Conservation (phyloP, 2,888 invertebrate genomes). For the Clunio marinus region DNA sequence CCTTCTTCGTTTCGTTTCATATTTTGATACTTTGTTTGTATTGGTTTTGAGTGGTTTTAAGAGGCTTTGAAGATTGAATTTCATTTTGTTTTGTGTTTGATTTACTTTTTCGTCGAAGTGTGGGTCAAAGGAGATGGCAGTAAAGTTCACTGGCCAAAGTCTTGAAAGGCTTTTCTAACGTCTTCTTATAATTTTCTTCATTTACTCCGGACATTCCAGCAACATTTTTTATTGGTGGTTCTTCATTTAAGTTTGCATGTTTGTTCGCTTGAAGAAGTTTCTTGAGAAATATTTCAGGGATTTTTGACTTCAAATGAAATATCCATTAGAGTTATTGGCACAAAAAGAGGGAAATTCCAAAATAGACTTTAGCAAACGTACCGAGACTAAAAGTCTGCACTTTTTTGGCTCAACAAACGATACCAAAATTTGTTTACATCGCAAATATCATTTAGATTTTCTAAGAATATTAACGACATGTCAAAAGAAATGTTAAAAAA, state of each 20-base stretch:
- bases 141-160: conserved; percentile 9
- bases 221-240: no score
- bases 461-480: no score
- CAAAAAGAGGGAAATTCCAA: background rate
- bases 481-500: no score
- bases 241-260: background rate
- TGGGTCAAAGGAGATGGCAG: background rate
- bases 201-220: background rate
- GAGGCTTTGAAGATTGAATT: background rate
- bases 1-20: no score
- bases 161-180: background rate
- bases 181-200: background rate
- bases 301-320: conserved; percentile 1
- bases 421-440: no score
- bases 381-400: no score
- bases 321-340: background rate
- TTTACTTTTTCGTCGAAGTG: background rate
- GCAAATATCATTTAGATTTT: no score
- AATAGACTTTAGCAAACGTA: no score
- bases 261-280: background rate
- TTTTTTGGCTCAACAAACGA: no score
- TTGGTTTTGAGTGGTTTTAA: no score
- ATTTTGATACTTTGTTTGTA: background rate
- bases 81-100: background rate
- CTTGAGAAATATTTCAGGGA: background rate